phyloP scores from a whole-genome alignment of 2,797 vertebrate genomes.

The Poliocrania exsul region DNA sequence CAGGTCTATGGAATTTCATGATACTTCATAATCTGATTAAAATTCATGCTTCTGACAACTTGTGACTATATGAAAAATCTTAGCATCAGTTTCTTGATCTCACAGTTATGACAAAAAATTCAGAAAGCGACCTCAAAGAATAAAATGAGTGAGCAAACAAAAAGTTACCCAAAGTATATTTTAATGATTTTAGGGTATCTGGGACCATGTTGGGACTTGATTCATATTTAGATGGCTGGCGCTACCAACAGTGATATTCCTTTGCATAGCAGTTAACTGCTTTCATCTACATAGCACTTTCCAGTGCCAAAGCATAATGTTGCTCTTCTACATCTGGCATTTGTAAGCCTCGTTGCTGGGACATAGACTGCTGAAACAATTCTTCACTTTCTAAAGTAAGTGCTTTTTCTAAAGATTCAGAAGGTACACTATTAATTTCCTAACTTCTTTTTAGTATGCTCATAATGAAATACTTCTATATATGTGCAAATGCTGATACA shows the following conservation, averaged over 20 bases:
- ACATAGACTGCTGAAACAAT: not conserved
- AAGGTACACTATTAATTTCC: not conserved
- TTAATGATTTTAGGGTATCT: not conserved
- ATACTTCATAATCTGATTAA: constrained; percentile 3
- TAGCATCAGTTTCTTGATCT: not conserved
- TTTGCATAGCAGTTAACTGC: not conserved
- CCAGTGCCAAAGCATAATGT: not conserved
- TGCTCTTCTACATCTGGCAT: not conserved
- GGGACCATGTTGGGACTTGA: not conserved
- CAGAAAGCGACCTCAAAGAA: not conserved
- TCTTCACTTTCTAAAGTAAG: constrained; percentile 7
- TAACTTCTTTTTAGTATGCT: not conserved
- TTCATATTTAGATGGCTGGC: not conserved
- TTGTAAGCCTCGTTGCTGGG: not conserved
- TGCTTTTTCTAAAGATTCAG: not conserved
- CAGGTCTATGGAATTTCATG: not conserved
- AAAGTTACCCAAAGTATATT: not conserved
- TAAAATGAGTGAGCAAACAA: not conserved
- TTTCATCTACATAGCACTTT: not conserved
- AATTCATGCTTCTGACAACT: not conserved
- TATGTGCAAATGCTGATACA: not conserved
- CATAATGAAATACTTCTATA: not conserved
- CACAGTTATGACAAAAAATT: not conserved
- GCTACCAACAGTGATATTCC: not conserved
- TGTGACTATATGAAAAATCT: not conserved